Base-by-base conservation (phyloP, 2,797 vertebrate species). In the Pempheris klunzingeri region DNA sequence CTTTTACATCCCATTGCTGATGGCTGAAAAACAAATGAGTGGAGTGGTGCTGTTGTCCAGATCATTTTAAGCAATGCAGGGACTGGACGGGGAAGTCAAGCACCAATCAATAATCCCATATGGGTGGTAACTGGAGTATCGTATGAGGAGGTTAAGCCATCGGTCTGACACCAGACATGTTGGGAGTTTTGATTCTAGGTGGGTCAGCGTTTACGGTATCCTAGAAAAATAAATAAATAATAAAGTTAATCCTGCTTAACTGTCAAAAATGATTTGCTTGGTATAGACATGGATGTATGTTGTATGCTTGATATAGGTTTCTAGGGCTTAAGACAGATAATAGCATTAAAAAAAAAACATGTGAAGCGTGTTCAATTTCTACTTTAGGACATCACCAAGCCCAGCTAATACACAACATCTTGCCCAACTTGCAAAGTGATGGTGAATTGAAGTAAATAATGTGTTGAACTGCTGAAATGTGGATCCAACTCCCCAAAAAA, bases 401-500 rank as follows among this genome's bases (percentile, higher is more conserved):
- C 3, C 7, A 1, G 20, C 1, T 54, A 43, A 54, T 57, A 66
- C 4, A 1, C 0, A 70, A 59, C 15, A 32, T 7, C 1, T 26
- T 1, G 0, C 34, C n/a, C 6, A 20, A 54, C 15, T 24, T 38
- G 0, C 10, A 66, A 34, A 30, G 36, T 46, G 24, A 52, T 1
- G 12, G 26, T 34, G 4, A 43, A 65, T 63, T 58, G 1, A 44
- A 72, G 49, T 53, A 68, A 17, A 57, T 41, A 26, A 36, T 46
- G n/a, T 30, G 46, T 13, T 74, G 26, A n/a, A 54, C 24, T 30
- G 26, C 2, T 71, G 44, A 66, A 72, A 62, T 44, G 30, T 50
- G 38, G 5, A 15, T 59, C 0, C 36, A 79, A 76, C 44, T 70
- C 47, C n/a, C n/a, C n/a, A n/a, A n/a, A n/a, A n/a, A n/a, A n/a